Conservation (phyloP, 1,140 invertebrate genomes). For the Trypoxylus dichotomus region DNA sequence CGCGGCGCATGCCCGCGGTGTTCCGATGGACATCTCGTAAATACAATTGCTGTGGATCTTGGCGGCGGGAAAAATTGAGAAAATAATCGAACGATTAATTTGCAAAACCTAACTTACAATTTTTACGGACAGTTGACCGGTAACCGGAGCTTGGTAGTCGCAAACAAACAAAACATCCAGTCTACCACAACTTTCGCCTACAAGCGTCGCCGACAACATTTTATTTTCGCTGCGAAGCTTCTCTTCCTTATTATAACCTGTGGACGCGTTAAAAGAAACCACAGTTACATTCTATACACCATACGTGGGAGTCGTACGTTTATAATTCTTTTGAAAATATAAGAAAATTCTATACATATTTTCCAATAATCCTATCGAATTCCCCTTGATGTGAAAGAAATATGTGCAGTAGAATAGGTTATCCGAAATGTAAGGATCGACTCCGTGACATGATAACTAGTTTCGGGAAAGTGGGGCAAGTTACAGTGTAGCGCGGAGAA, state of each 20-base stretch:
- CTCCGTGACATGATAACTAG: too few species aligned
- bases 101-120: not conserved
- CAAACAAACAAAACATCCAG: not conserved
- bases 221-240: not conserved
- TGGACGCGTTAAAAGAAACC: too few species aligned
- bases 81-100: not conserved
- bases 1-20: not conserved
- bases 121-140: not conserved
- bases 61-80: not conserved
- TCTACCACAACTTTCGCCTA: not conserved
- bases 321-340: too few species aligned
- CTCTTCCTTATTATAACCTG: not conserved
- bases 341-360: too few species aligned
- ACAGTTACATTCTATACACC: too few species aligned
- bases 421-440: too few species aligned
- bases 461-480: too few species aligned
- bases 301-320: too few species aligned
- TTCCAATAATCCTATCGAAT: too few species aligned
- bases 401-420: too few species aligned
- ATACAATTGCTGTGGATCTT: not conserved
- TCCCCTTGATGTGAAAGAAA: too few species aligned
- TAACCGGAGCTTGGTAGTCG: not conserved
- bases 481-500: too few species aligned
- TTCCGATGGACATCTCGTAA: not conserved
- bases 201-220: not conserved